A percentile compares a stretch with the other conserved stretches of the same genome.
phyloP scores from a whole-genome alignment of 2,888 invertebrate species.

The Tenthredo distinguenda region DNA sequence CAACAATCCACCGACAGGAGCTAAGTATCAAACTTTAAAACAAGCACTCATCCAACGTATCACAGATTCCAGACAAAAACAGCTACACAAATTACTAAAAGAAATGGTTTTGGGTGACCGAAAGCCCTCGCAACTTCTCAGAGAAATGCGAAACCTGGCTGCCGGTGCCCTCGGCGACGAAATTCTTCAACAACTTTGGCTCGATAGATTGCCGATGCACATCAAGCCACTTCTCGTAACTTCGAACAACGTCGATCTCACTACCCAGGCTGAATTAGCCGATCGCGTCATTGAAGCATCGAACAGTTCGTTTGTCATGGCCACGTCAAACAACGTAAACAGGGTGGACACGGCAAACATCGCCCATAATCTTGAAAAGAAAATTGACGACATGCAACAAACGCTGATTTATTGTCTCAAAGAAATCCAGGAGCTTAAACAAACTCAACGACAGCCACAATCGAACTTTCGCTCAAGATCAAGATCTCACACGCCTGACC shows the following conservation, averaged over 20 bases:
- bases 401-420: neutral
- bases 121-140: slow-evolving; percentile 58
- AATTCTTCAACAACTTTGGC: slow-evolving; percentile 55
- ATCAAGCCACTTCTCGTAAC: slow-evolving; percentile 46
- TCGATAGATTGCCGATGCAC: slow-evolving; percentile 55
- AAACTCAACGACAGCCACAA: neutral
- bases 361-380: no score
- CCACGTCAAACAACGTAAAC: neutral
- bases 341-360: no score
- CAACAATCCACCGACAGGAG: slow-evolving; percentile 47
- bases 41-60: slow-evolving; percentile 53
- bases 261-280: slow-evolving; percentile 52
- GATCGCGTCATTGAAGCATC: slow-evolving; percentile 54
- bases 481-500: neutral
- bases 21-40: slow-evolving; percentile 57
- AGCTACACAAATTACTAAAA: slow-evolving; percentile 55
- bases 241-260: slow-evolving; percentile 37
- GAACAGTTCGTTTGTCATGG: neutral
- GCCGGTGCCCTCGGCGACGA: slow-evolving; percentile 53
- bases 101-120: slow-evolving; percentile 58
- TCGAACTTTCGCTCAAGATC: neutral
- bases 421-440: neutral
- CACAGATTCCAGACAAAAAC: slow-evolving; percentile 56
- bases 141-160: slow-evolving; percentile 58
- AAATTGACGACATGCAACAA: no score